A percentile compares a stretch with the other conserved stretches of the same genome.
These are phyloP conservation scores for Tipula helvola DNA, from an alignment of 2,888 invertebrate species.

Conservation along the genomic window DNA sequence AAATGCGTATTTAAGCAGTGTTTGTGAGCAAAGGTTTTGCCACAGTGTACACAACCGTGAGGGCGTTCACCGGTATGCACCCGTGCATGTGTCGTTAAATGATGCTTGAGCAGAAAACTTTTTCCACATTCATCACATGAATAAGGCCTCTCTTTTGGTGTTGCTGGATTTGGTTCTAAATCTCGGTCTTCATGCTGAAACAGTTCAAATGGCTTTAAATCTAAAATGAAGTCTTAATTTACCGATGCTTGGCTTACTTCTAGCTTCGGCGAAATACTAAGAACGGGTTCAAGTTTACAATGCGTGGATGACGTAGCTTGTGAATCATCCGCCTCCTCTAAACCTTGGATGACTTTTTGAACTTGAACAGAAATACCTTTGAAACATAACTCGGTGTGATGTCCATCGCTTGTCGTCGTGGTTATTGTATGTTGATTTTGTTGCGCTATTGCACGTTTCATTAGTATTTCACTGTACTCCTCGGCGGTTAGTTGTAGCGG, in stretches of 20 bases:
- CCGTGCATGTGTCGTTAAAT: conserved; percentile 69
- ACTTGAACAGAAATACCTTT: conserved; percentile 36
- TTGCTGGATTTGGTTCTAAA: conserved; percentile 26
- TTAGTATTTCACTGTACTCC: conserved; percentile 65
- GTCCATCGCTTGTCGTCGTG: conserved; percentile 31
- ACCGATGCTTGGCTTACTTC: conserved; percentile 19
- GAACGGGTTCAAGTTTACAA: conserved; percentile 35
- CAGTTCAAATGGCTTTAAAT: background rate
- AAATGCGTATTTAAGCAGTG: conserved; percentile 75
- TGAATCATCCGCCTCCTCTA: conserved; percentile 36
- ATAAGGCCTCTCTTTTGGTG: conserved; percentile 60
- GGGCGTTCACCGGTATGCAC: conserved; percentile 72
- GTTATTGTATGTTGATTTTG: conserved; percentile 33
- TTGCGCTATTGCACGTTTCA: conserved; percentile 58
- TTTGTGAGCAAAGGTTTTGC: conserved; percentile 70
- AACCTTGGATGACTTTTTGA: conserved; percentile 37
- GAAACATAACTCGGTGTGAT: conserved; percentile 20
- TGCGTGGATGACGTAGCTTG: conserved; percentile 34
- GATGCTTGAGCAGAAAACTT: conserved; percentile 71
- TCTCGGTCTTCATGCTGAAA: conserved; percentile 25
- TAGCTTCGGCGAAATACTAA: conserved; percentile 36
- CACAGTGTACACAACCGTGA: conserved; percentile 65
- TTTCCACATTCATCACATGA: conserved; percentile 74
- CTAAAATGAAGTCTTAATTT: background rate
- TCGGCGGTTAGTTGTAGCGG: conserved; percentile 61